A percentile compares a stretch with the other conserved stretches of the same genome.
phyloP scores from a whole-genome alignment of 2,113 vertebrate genomes.

The Tichodroma muraria region DNA sequence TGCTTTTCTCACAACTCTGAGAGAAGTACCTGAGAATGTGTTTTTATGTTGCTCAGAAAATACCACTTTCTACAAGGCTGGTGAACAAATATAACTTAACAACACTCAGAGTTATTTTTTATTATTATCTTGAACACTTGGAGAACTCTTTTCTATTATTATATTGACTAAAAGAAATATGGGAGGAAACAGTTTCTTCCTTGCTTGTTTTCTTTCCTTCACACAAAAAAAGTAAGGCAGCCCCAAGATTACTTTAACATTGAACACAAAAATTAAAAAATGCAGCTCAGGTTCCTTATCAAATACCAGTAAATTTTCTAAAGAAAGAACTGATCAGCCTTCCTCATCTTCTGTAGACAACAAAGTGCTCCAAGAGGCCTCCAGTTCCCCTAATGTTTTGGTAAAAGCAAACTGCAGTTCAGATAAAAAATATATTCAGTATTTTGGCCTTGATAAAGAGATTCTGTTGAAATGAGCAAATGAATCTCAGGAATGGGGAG shows the following conservation, averaged over 20 bases:
- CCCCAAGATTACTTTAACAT: background rate
- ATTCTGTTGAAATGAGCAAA: background rate
- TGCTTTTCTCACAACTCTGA: background rate
- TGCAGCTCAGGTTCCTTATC: background rate
- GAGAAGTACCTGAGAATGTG: background rate
- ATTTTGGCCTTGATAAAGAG: background rate
- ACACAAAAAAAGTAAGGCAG: background rate
- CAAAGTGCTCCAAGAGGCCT: background rate
- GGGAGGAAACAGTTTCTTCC: background rate
- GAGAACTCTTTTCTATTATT: background rate
- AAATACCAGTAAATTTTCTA: background rate
- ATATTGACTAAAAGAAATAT: background rate
- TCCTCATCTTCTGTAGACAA: background rate
- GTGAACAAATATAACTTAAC: background rate
- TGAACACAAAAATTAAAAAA: background rate
- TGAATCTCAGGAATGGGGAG: background rate
- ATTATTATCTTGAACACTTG: background rate
- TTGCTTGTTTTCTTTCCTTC: background rate
- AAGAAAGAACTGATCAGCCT: background rate
- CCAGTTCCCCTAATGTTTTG: background rate
- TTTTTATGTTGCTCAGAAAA: background rate
- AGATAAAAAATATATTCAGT: background rate
- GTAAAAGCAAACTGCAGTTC: background rate
- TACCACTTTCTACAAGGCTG: background rate
- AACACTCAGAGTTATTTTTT: background rate